A percentile compares a stretch with the other conserved stretches of the same genome.
Evolutionary conservation across 2,113 vertebrate genomes (phyloP).

Genomic region (Callocephalon fimbriatum): DNA sequence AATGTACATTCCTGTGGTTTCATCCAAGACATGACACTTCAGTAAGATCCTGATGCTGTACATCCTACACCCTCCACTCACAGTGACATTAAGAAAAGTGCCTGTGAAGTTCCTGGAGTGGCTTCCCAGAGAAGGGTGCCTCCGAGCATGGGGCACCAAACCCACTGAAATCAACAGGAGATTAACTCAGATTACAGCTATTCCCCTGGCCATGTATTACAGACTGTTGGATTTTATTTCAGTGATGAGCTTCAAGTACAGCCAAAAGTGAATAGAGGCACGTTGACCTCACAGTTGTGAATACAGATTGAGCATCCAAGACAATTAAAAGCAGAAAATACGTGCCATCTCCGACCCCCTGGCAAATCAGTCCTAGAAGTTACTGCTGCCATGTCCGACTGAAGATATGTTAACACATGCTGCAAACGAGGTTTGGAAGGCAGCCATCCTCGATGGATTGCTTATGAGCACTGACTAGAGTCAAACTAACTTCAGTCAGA

Average conservation of each 20-base stretch:
- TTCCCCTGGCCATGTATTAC: not conserved
- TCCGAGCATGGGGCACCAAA: fast-evolving
- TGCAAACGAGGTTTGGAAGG: constrained; percentile 35
- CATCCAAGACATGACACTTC: not conserved
- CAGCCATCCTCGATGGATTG: constrained; percentile 24
- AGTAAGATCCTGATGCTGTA: not conserved
- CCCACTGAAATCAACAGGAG: not conserved
- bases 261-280: constrained; percentile 48
- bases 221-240: constrained; percentile 17
- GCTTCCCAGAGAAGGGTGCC: not conserved
- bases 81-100: not conserved
- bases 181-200: not conserved
- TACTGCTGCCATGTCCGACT: not conserved
- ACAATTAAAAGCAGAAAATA: constrained; percentile 57
- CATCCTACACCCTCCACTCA: not conserved
- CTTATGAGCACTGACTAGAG: constrained; percentile 38
- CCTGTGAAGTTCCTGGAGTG: not conserved
- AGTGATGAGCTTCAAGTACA: constrained; percentile 52
- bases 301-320: not conserved
- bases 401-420: not conserved
- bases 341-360: not conserved
- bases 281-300: constrained; percentile 57
- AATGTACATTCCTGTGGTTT: not conserved
- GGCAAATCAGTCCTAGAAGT: not conserved
- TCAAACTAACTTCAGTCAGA: constrained; percentile 43